Evolutionary conservation across 2,888 invertebrate genomes (phyloP), one percentile per base, ranked within the genome.

Genomic region (Stenolophus ochropezus): DNA sequence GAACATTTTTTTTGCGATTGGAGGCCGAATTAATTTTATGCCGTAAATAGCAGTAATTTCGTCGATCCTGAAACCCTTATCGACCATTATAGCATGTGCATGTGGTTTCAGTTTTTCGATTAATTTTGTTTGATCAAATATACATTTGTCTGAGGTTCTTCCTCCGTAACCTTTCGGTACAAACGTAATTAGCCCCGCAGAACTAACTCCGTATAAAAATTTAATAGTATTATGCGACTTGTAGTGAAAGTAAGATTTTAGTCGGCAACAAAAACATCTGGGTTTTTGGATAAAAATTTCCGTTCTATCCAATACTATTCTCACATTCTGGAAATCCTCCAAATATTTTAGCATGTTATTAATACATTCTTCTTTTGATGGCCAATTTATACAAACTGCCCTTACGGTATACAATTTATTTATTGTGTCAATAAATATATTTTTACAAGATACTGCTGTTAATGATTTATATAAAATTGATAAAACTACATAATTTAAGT

Each of bases 291-390:
- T 27, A 27, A 27, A 27, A 27, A 27, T 27, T 27, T 27, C 27
- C 27, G 27, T 27, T 3, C 27, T 4, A 27, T 27, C 27, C 14
- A 49, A n/a, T 49, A 49, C 11, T 49, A 49, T 14, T 49, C 49
- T 49, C 3, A 49, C 49, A 49, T 49, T 14, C 11, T 49, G 49
- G 14, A 49, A 49, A 49, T 49, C 49, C 49, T 49, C 49, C 3
- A 49, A 49, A 49, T 11, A 49, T 49, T 49, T 49, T 49, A 11
- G 49, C 49, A 49, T 49, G 14, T 49, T 49, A 49, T 49, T 49
- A 49, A 49, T 11, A 49, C 49, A 49, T 49, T 49, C 49, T 49
- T 49, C 49, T 49, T 49, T 49, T n/a, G 49, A 49, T 49, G 49
- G 49, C 49, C 49, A 49, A 49, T 49, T 49, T 49, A 49, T 49